Percentiles rank a stretch among this genome's conserved stretches.
phyloP scores from a whole-genome alignment of 2,113 vertebrate species.

The Aleadryas rufinucha region DNA sequence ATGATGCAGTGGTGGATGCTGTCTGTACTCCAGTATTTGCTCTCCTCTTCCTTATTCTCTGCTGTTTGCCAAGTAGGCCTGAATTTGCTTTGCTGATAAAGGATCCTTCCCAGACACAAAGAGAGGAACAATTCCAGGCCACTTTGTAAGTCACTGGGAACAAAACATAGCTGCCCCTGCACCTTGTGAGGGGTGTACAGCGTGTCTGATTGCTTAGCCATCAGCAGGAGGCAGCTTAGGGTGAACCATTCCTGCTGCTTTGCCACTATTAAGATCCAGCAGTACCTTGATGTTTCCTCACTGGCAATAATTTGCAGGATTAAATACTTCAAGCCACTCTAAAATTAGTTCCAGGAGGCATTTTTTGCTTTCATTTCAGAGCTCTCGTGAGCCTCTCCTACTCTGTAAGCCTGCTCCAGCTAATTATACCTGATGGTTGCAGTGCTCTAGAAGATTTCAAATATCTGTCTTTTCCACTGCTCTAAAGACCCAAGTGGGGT shows the following conservation, averaged over 20 bases:
- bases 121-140: neutral
- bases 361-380: conserved; percentile 47
- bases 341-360: conserved; percentile 57
- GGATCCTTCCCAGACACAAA: neutral
- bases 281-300: conserved; percentile 40
- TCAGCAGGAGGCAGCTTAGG: conserved; percentile 23
- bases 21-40: neutral
- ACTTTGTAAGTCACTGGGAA: neutral
- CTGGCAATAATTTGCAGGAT: conserved; percentile 59
- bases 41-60: neutral
- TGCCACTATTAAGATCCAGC: conserved; percentile 6
- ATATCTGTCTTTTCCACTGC: conserved; percentile 32
- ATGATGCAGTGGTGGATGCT: neutral
- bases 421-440: conserved; percentile 53
- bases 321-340: conserved; percentile 52
- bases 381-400: conserved; percentile 36
- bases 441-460: conserved; percentile 13
- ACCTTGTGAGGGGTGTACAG: neutral
- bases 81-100: neutral
- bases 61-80: neutral
- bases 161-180: neutral
- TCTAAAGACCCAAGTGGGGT: conserved; percentile 18
- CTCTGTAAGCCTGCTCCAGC: conserved; percentile 27
- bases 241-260: conserved; percentile 14
- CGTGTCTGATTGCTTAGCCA: neutral